phyloP scores from a whole-genome alignment of 2,888 invertebrate species.

The Drosophila atripex region DNA sequence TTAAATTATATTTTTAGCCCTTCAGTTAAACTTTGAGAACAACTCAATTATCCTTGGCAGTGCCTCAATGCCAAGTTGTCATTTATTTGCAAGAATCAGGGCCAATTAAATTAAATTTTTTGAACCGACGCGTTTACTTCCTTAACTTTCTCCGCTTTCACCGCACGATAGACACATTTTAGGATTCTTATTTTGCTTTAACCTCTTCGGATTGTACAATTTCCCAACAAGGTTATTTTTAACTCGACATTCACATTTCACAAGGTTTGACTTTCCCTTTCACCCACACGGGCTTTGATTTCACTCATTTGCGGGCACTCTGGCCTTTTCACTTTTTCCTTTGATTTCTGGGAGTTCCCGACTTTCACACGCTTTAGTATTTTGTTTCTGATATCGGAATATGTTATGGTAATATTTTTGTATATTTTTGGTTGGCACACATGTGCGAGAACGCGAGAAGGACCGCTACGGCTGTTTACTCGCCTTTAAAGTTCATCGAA shows the following conservation, averaged over 20 bases:
- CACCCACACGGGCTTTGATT: constrained; percentile 29
- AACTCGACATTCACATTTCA: constrained; percentile 54
- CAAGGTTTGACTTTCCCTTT: constrained; percentile 18
- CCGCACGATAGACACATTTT: constrained; percentile 19
- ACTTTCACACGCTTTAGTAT: constrained; percentile 12
- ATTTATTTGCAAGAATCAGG: constrained; percentile 57
- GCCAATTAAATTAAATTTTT: constrained; percentile 50
- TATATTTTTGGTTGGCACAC: constrained; percentile 43
- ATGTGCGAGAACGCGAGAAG: constrained; percentile 43
- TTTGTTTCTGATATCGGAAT: constrained; percentile 9
- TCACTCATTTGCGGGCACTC: constrained; percentile 25
- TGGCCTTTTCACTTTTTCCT: constrained; percentile 12
- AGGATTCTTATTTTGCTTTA: constrained; percentile 1
- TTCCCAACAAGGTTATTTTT: constrained; percentile 66
- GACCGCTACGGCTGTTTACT: constrained; percentile 72
- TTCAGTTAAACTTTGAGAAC: constrained; percentile 4
- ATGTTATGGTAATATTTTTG: constrained; percentile 20
- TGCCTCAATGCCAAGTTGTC: constrained; percentile 29
- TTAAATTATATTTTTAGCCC: constrained; percentile 5
- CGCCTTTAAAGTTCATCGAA: constrained; percentile 83
- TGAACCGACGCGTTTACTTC: constrained; percentile 22
- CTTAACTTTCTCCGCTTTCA: constrained; percentile 16
- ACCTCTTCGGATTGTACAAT: constrained; percentile 34
- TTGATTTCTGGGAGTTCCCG: constrained; percentile 23
- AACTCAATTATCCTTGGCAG: constrained; percentile 30